A percentile compares a stretch with the other conserved stretches of the same genome.
Conservation (phyloP, 2,888 invertebrate genomes). For the Perizoma flavofasciatum region DNA sequence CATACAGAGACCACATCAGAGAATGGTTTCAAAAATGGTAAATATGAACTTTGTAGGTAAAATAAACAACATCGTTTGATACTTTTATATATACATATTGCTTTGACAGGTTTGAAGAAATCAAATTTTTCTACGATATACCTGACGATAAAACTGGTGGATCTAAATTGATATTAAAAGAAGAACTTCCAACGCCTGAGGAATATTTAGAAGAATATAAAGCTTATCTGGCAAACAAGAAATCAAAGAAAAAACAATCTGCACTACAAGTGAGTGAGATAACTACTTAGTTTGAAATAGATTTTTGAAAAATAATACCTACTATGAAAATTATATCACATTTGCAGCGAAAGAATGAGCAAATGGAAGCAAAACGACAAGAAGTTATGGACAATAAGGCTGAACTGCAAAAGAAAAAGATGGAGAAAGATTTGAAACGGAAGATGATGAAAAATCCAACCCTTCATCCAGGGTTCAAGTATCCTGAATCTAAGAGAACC, state of each 20-base stretch:
- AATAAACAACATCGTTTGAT: background rate
- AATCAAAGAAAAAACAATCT: constrained; percentile 55
- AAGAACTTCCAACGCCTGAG: constrained; percentile 54
- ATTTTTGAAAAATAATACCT: too few relatives aligned
- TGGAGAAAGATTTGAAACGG: constrained; percentile 50
- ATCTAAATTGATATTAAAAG: constrained; percentile 54
- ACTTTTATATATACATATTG: background rate
- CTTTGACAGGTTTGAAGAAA: constrained; percentile 58
- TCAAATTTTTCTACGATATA: constrained; percentile 60
- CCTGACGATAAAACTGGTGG: constrained; percentile 58
- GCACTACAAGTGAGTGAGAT: constrained; percentile 41
- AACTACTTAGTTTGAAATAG: too few relatives aligned
- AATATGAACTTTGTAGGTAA: background rate
- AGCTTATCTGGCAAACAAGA: constrained; percentile 47
- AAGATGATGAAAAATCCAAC: constrained; percentile 70
- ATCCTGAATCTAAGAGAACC: constrained; percentile 58
- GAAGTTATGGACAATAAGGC: constrained; percentile 47
- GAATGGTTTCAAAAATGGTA: constrained; percentile 70
- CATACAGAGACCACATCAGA: constrained; percentile 58
- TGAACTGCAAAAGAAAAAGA: constrained; percentile 49
- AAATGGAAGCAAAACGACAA: constrained; percentile 52
- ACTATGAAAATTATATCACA: too few relatives aligned
- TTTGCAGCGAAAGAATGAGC: constrained; percentile 52
- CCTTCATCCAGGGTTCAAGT: constrained; percentile 65
- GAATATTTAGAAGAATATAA: constrained; percentile 63